Evolutionary conservation across 2,113 vertebrate genomes (phyloP), one percentile per base, ranked within the genome.

Genomic region (Gorsachius goisagi): DNA sequence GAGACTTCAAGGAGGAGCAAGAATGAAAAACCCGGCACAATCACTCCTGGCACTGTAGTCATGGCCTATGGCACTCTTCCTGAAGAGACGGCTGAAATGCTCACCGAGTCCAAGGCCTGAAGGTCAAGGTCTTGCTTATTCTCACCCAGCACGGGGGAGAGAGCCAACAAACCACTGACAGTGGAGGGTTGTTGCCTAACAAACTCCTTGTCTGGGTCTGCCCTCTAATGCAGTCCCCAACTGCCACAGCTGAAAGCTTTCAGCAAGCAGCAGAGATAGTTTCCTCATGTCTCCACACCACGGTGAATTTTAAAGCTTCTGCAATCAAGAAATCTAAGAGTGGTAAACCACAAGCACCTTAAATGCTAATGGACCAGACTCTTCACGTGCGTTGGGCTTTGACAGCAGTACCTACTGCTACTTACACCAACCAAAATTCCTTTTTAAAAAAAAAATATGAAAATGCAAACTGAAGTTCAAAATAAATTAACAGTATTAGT

Each of bases 61-160:
- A 3, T 0, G 0, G 19, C 4, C 37, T 1, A 0, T 6, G 15
- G 37, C 73, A 23, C 53, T 49, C 24, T 4, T 80, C 44, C 20
- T 5, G 63, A 3, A 22, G 39, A 28, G 85, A 44, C 2, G 0
- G 0, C 62, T 21, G 15, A 60, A 56, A 30, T 0, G 6, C 44
- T 60, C 35, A 4, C 33, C 0, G 1, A 39, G n/a, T 8, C 53
- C 58, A 26, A 56, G 55, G 68, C 64, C 32, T 92, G 86, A 93
- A 90, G 91, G 86, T 86, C 95, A 84, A 66, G 77, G 64, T 64
- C 79, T 88, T 44, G 1, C 39, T 49, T 27, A 27, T 17, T 49
- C 44, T 27, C 52, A 41, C 23, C 26, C 67, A 14, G 45, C 1
- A 11, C 6, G 6, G 59, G 59, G 28, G 39, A 41, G 6, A 27